Percentiles rank a stretch among this genome's conserved stretches.
These are phyloP conservation scores for Crotalus horridus DNA, from an alignment of 2,113 vertebrate species.

Conservation along the genomic window DNA sequence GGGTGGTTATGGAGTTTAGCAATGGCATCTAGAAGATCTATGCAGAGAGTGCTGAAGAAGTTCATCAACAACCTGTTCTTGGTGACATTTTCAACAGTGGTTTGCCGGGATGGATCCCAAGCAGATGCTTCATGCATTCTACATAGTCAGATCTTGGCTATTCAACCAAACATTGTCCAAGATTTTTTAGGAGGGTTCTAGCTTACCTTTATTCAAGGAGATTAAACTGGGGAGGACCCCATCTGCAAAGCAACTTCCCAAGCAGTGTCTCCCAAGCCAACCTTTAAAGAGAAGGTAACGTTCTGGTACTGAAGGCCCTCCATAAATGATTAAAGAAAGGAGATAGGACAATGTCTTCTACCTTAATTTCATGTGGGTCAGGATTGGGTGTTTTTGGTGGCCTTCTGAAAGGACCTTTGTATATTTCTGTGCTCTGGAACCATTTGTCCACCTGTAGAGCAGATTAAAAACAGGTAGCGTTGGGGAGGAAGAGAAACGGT, in stretches of 20 bases:
- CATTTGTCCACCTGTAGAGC: background rate
- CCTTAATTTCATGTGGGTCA: background rate
- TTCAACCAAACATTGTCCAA: background rate
- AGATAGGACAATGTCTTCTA: background rate
- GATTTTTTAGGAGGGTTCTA: background rate
- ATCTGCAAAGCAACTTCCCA: background rate
- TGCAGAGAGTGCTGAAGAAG: background rate
- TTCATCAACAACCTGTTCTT: background rate
- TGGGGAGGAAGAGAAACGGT: background rate
- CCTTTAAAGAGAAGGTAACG: background rate
- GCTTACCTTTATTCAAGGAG: background rate
- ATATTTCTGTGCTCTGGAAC: background rate
- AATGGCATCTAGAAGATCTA: background rate
- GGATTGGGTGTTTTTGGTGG: background rate
- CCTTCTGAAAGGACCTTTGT: background rate
- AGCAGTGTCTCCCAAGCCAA: background rate
- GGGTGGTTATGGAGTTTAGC: constrained; percentile 16
- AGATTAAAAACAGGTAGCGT: background rate
- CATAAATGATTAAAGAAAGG: background rate
- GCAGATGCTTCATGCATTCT: background rate
- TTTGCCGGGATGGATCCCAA: background rate
- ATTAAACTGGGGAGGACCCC: background rate
- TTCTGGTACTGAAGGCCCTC: background rate
- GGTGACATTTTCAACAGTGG: background rate
- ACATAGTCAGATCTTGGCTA: background rate